These are phyloP conservation scores for Hirudo medicinalis DNA, from an alignment of 1,140 invertebrate genomes.

Conservation along the genomic window DNA sequence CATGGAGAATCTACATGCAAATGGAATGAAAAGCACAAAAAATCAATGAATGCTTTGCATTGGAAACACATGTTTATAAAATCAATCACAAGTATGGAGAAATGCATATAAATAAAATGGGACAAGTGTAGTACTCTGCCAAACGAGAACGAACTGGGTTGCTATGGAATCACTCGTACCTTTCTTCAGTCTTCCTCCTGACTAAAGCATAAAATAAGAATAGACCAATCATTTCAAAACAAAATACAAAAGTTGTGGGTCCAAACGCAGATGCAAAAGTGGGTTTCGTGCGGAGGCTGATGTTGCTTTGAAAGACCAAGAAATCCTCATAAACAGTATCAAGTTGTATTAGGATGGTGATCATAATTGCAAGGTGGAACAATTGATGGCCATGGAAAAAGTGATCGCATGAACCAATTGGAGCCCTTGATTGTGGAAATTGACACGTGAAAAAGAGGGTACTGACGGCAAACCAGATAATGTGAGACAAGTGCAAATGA, in stretches of 20 bases:
- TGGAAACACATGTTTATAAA: too few relatives aligned
- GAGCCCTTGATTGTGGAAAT: slow-evolving; percentile 36
- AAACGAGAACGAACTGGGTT: too few relatives aligned
- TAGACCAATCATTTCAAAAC: slow-evolving; percentile 9
- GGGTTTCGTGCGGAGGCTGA: slow-evolving; percentile 14
- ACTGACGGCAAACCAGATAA: slow-evolving; percentile 33
- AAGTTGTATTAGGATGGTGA: slow-evolving; percentile 19
- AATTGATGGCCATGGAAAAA: slow-evolving; percentile 39
- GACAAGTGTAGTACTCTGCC: too few relatives aligned
- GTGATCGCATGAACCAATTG: slow-evolving; percentile 35
- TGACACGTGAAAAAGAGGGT: slow-evolving; percentile 39
- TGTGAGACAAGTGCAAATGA: slow-evolving; percentile 32
- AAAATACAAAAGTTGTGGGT: slow-evolving; percentile 12
- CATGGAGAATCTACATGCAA: too few relatives aligned
- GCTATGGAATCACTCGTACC: background rate
- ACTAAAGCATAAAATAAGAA: slow-evolving; percentile 9
- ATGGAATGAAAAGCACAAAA: too few relatives aligned
- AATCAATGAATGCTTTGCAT: too few relatives aligned
- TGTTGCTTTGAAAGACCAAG: background rate
- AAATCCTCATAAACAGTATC: slow-evolving; percentile 22
- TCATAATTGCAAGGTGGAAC: slow-evolving; percentile 36
- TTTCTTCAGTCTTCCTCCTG: background rate
- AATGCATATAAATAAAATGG: too few relatives aligned
- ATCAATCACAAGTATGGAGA: too few relatives aligned
- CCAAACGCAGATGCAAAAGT: slow-evolving; percentile 19